Conservation (phyloP, 2,797 vertebrate species). For the Pelobates cultripes region DNA sequence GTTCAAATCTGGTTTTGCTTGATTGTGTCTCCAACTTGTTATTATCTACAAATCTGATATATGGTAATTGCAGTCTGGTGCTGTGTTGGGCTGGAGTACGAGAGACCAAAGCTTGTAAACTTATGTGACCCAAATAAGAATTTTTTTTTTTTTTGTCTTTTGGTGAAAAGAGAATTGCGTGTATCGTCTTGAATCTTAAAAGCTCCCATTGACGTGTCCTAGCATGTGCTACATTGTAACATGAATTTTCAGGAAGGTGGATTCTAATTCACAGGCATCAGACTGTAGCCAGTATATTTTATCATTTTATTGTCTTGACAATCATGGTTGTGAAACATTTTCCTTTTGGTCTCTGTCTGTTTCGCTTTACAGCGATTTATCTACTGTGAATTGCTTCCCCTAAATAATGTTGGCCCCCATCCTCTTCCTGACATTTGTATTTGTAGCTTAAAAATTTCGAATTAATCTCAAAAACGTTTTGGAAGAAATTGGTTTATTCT, state of each 20-base stretch:
- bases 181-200: slow-evolving; percentile 13
- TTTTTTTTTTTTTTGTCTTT: slow-evolving; percentile 16
- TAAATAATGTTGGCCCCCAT: too few relatives aligned
- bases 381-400: too few relatives aligned
- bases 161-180: slow-evolving; percentile 8
- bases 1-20: slow-evolving; percentile 26
- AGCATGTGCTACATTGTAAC: slow-evolving; percentile 6
- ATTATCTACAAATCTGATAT: background rate
- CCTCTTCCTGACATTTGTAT: too few relatives aligned
- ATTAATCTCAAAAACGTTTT: too few relatives aligned
- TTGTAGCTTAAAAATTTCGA: too few relatives aligned
- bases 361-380: too few relatives aligned
- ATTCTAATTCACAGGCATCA: background rate
- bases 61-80: slow-evolving; percentile 20
- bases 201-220: background rate
- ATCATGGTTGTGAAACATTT: too few relatives aligned
- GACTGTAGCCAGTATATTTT: background rate
- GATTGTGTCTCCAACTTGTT: background rate
- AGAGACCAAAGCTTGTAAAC: slow-evolving; percentile 13
- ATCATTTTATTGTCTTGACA: background rate
- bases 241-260: background rate
- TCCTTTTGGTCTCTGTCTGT: too few relatives aligned
- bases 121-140: slow-evolving; percentile 9
- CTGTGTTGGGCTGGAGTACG: slow-evolving; percentile 1
- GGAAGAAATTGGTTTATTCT: too few relatives aligned